These are phyloP conservation scores for Parnassius glacialis DNA, from an alignment of 2,888 invertebrate species.

Conservation along the genomic window DNA sequence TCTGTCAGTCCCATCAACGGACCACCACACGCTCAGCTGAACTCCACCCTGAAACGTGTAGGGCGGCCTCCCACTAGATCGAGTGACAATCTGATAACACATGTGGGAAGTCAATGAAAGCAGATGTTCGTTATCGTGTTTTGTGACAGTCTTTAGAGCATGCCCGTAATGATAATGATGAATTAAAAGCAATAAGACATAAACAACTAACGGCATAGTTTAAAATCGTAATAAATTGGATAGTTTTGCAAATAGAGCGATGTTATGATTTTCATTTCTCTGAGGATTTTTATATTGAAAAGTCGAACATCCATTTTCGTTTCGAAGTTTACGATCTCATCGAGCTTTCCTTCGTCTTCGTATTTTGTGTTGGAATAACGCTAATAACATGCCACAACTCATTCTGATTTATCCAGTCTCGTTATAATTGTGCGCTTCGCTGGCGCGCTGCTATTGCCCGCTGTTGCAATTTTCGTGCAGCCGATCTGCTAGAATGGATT, in stretches of 20 bases:
- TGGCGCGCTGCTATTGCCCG: constrained; percentile 69
- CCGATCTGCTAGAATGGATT: constrained; percentile 72
- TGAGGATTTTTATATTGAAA: constrained; percentile 47
- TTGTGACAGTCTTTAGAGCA: too few species aligned
- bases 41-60: too few species aligned
- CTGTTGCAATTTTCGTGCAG: constrained; percentile 78
- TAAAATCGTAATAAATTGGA: constrained; percentile 23
- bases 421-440: constrained; percentile 79
- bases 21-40: too few species aligned
- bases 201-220: constrained; percentile 6
- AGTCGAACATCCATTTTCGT: constrained; percentile 46
- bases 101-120: too few species aligned
- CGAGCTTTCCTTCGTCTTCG: constrained; percentile 63
- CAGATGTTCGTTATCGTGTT: too few species aligned
- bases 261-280: constrained; percentile 29
- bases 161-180: too few species aligned
- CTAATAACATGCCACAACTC: constrained; percentile 80
- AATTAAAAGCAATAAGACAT: constrained; percentile 8
- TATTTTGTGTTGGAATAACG: constrained; percentile 70
- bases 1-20: too few species aligned
- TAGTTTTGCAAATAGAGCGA: constrained; percentile 38
- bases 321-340: constrained; percentile 57
- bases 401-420: constrained; percentile 80
- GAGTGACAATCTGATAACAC: too few species aligned
- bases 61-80: too few species aligned